These are phyloP conservation scores for Galerucella nymphaeae DNA, from an alignment of 2,888 invertebrate genomes.

Conservation along the genomic window DNA sequence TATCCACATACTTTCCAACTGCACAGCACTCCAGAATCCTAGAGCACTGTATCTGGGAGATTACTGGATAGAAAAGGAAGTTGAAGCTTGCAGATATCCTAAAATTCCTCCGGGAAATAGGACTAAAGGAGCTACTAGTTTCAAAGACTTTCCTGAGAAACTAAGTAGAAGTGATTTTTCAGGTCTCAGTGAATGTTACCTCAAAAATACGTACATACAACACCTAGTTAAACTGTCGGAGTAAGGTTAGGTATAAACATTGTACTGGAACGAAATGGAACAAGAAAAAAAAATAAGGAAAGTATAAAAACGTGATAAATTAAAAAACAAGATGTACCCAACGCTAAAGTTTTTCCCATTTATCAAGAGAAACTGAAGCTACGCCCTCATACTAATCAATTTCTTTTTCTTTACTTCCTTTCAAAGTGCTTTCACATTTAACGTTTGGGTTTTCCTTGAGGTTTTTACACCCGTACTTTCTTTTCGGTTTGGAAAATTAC, in stretches of 20 bases:
- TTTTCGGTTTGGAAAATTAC: constrained; percentile 39
- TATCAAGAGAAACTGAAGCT: constrained; percentile 30
- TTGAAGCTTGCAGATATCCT: too few relatives aligned
- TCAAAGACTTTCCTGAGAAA: too few relatives aligned
- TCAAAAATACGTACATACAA: too few relatives aligned
- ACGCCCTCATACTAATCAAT: constrained; percentile 48
- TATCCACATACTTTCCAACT: too few relatives aligned
- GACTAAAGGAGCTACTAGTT: too few relatives aligned
- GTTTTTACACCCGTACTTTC: constrained; percentile 31
- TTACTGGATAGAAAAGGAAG: too few relatives aligned
- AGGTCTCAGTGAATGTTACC: too few relatives aligned
- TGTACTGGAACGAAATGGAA: neutral
- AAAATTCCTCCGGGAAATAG: too few relatives aligned
- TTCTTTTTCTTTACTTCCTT: constrained; percentile 40
- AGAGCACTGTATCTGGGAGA: too few relatives aligned
- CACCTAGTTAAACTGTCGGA: too few relatives aligned
- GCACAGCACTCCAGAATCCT: too few relatives aligned
- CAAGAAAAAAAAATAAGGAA: neutral
- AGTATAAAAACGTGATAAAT: neutral
- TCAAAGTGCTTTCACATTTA: constrained; percentile 33
- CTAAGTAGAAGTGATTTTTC: too few relatives aligned
- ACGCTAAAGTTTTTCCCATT: constrained; percentile 15
- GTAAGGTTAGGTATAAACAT: neutral
- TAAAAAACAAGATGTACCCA: neutral
- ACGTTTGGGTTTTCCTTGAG: constrained; percentile 38